Evolutionary conservation across 1,140 invertebrate genomes (phyloP).

Genomic region (Meloidogyne chitwoodi): DNA sequence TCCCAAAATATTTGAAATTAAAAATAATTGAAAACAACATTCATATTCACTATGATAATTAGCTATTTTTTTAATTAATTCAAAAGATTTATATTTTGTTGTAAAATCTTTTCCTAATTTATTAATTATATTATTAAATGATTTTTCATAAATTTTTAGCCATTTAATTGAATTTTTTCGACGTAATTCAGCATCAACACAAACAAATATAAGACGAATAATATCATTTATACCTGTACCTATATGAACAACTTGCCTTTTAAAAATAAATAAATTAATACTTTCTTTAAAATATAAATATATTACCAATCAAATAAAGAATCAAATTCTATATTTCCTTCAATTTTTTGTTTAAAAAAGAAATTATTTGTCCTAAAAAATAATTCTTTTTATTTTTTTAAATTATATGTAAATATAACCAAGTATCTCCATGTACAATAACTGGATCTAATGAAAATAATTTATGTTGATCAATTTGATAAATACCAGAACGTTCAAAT

Average conservation of each 20-base stretch:
- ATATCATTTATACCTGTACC: slow-evolving; percentile 14
- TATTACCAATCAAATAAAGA: slow-evolving; percentile 18
- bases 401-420: background rate
- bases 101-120: background rate
- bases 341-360: slow-evolving; percentile 1
- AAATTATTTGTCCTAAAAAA: slow-evolving; percentile 15
- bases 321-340: background rate
- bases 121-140: slow-evolving; percentile 1
- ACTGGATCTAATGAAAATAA: slow-evolving; percentile 2
- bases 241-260: background rate
- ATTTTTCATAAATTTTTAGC: background rate
- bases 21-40: slow-evolving; percentile 12
- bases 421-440: slow-evolving; percentile 17
- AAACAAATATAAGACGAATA: slow-evolving; percentile 15
- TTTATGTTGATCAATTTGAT: slow-evolving; percentile 15
- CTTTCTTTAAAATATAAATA: background rate
- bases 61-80: slow-evolving; percentile 9
- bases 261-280: background rate
- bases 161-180: slow-evolving; percentile 3
- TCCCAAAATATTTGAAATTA: slow-evolving; percentile 14
- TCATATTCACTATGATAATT: slow-evolving; percentile 4
- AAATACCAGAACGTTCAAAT: background rate
- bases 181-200: slow-evolving; percentile 9
- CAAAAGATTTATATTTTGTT: background rate
- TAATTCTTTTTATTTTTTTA: background rate